Percentiles rank a stretch among this genome's conserved stretches.
These are phyloP conservation scores for Chrysodeixis includens DNA, from an alignment of 2,888 invertebrate species.

Conservation along the genomic window DNA sequence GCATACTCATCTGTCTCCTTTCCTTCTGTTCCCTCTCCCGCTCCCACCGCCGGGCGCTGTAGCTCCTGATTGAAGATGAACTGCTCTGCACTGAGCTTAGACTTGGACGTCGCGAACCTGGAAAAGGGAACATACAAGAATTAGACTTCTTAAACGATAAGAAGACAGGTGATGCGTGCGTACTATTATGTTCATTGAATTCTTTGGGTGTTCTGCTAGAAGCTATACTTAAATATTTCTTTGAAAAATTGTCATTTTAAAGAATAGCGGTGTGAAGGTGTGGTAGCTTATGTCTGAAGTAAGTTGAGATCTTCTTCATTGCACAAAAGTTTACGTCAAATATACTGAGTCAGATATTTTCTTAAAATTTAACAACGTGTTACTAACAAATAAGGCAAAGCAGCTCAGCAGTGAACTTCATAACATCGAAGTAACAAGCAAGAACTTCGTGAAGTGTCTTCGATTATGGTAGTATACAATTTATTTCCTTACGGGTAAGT, in stretches of 20 bases:
- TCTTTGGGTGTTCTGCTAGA: conserved; percentile 36
- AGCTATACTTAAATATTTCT: conserved; percentile 44
- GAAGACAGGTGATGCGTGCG: conserved; percentile 32
- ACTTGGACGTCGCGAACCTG: conserved; percentile 96
- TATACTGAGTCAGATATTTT: neutral
- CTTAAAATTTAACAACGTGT: conserved; percentile 17
- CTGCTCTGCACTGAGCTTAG: conserved; percentile 95
- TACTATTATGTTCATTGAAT: conserved; percentile 17
- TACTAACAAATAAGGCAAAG: conserved; percentile 50
- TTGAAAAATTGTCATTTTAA: conserved; percentile 22
- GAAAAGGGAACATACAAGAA: conserved; percentile 38
- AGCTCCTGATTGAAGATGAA: conserved; percentile 94
- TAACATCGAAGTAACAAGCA: neutral
- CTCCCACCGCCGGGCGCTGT: conserved; percentile 94
- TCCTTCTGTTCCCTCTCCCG: conserved; percentile 95
- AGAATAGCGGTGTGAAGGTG: conserved; percentile 29
- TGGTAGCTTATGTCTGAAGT: conserved; percentile 24
- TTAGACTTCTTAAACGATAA: conserved; percentile 27
- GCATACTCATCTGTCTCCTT: conserved; percentile 93
- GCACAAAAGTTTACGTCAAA: neutral
- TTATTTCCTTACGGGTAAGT: neutral
- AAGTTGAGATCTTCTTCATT: neutral
- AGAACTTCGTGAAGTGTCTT: neutral
- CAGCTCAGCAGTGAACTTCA: conserved; percentile 25
- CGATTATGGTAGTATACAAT: neutral